phyloP scores from a whole-genome alignment of 1,140 invertebrate species.

The Drosophila cardini region DNA sequence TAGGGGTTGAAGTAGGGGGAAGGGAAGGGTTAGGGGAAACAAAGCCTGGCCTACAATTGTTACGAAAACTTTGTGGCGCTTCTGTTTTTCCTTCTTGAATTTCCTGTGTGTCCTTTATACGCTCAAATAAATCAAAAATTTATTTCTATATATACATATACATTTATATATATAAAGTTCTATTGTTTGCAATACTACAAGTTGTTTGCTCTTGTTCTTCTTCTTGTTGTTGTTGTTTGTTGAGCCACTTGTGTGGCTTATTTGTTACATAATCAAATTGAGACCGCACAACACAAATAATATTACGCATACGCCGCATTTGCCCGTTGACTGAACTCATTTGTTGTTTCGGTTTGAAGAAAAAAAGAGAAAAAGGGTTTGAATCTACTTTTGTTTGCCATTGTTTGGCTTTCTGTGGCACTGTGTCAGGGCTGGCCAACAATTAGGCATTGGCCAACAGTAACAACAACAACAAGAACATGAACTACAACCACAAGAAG shows the following conservation, averaged over 20 bases:
- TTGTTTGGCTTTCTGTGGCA: constrained; percentile 58
- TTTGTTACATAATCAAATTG: constrained; percentile 81
- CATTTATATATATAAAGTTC: constrained; percentile 48
- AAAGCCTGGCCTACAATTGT: constrained; percentile 65
- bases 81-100: constrained; percentile 71
- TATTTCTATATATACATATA: constrained; percentile 35
- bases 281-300: constrained; percentile 69
- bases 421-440: constrained; percentile 79
- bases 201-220: constrained; percentile 39
- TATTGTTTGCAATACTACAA: constrained; percentile 48
- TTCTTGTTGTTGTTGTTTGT: constrained; percentile 34
- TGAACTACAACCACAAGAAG: neutral
- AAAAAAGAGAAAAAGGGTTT: constrained; percentile 49
- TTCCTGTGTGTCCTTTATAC: constrained; percentile 63
- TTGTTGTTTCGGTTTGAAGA: constrained; percentile 49
- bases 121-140: constrained; percentile 82
- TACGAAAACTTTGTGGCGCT: constrained; percentile 66
- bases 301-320: constrained; percentile 78
- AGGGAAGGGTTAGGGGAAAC: neutral
- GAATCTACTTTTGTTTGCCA: constrained; percentile 46
- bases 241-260: constrained; percentile 75
- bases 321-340: constrained; percentile 57
- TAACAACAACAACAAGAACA: constrained; percentile 19
- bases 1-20: neutral
- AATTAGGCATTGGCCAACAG: constrained; percentile 60